Conservation (phyloP, 1,140 invertebrate species). For the Drosophila ficusphila region DNA sequence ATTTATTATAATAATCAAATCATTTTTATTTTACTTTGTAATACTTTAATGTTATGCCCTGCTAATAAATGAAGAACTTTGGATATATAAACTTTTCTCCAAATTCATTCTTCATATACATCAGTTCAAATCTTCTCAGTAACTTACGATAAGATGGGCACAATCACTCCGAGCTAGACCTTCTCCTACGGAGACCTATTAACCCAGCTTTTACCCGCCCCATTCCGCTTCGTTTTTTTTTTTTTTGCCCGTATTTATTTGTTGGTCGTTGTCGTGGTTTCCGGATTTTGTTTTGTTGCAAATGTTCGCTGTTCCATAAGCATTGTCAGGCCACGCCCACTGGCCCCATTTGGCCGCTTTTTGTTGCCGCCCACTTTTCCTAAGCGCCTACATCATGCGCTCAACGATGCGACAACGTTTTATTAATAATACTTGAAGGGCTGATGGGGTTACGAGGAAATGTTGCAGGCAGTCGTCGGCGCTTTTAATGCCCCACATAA, state of each 20-base stretch:
- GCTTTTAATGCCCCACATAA: slow-evolving; percentile 59
- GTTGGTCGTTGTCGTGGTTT: slow-evolving; percentile 60
- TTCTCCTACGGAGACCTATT: slow-evolving; percentile 37
- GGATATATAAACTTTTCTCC: not conserved
- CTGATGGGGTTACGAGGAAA: slow-evolving; percentile 59
- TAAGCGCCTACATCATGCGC: slow-evolving; percentile 39
- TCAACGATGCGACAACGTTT: slow-evolving; percentile 53
- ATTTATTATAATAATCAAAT: too few relatives aligned
- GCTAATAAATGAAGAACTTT: not conserved
- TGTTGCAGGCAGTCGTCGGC: slow-evolving; percentile 46
- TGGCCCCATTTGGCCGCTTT: slow-evolving; percentile 44
- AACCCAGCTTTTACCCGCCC: slow-evolving; percentile 34
- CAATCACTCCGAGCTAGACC: slow-evolving; percentile 32
- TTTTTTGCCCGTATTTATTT: slow-evolving; percentile 44
- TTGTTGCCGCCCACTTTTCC: not conserved
- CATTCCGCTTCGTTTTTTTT: slow-evolving; percentile 2
- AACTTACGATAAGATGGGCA: slow-evolving; percentile 5
- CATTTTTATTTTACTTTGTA: too few relatives aligned
- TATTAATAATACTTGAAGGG: slow-evolving; percentile 64
- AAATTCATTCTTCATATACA: not conserved
- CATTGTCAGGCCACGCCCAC: slow-evolving; percentile 58
- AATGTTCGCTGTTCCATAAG: slow-evolving; percentile 49
- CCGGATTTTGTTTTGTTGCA: slow-evolving; percentile 61
- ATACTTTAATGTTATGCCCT: too few relatives aligned
- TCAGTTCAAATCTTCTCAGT: slow-evolving; percentile 8